Evolutionary conservation across 2,797 vertebrate species (phyloP).

Genomic region (Sphenopsis melanotis): DNA sequence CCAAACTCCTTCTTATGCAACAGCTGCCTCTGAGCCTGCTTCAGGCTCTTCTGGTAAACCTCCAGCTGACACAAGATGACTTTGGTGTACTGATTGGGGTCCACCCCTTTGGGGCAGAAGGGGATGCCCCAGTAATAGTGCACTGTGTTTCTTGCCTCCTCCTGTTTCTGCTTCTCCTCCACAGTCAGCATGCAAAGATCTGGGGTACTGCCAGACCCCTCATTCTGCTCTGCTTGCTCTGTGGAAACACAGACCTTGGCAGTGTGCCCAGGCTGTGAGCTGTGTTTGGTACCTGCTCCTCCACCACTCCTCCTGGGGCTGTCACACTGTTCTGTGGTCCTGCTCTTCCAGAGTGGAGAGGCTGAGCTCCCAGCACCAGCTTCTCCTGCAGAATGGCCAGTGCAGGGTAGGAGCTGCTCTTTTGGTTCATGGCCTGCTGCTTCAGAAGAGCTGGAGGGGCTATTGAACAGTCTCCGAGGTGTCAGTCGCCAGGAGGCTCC

Average conservation of each 20-base stretch:
- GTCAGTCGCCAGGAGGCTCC: constrained; percentile 56
- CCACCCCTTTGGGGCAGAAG: constrained; percentile 89
- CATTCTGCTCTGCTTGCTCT: constrained; percentile 15
- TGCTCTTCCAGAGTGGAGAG: background rate
- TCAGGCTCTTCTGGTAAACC: constrained; percentile 91
- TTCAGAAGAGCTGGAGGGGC: constrained; percentile 38
- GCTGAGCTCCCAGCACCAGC: constrained; percentile 50
- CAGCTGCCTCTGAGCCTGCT: constrained; percentile 85
- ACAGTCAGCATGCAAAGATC: background rate
- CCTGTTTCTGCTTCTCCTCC: constrained; percentile 53
- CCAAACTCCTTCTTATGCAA: constrained; percentile 88
- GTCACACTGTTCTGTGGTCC: background rate
- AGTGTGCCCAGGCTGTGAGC: background rate
- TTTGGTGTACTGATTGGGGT: constrained; percentile 89
- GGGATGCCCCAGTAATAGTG: constrained; percentile 96
- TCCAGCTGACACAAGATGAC: constrained; percentile 94
- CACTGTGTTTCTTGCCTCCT: constrained; percentile 69
- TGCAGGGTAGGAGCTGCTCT: constrained; percentile 57
- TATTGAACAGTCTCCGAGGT: constrained; percentile 71
- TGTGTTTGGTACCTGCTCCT: constrained; percentile 43
- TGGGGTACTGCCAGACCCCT: background rate
- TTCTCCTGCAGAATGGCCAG: constrained; percentile 50
- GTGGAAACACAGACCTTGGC: constrained; percentile 26
- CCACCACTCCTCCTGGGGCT: background rate
- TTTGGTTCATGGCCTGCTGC: constrained; percentile 50